Percentiles rank a stretch among this genome's conserved stretches.
These are phyloP conservation scores for Limnodromus scolopaceus DNA, from an alignment of 2,797 vertebrate species.

Conservation along the genomic window DNA sequence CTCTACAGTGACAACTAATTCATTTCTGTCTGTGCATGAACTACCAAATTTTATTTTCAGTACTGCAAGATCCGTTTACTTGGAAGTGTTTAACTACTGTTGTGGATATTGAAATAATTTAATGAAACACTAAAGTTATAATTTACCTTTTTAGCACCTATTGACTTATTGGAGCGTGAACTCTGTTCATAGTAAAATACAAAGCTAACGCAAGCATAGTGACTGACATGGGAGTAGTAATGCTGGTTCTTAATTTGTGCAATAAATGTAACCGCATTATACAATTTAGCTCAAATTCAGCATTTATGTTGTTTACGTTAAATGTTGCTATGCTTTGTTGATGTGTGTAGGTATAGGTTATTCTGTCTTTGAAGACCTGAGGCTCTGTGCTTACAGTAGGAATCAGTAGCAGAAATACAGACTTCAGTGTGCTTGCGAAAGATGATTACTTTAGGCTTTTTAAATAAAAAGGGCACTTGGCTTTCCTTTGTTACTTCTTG, in stretches of 20 bases:
- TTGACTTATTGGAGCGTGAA: background rate
- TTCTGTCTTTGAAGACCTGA: background rate
- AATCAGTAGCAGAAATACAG: background rate
- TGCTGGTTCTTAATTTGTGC: background rate
- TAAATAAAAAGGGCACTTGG: background rate
- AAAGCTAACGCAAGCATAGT: background rate
- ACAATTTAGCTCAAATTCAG: background rate
- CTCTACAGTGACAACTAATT: background rate
- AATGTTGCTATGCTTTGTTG: background rate
- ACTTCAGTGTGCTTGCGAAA: background rate
- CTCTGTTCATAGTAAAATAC: background rate
- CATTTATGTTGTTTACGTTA: background rate
- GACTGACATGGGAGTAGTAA: background rate
- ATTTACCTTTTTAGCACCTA: background rate
- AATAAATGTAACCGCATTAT: background rate
- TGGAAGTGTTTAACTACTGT: background rate
- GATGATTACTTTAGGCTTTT: background rate
- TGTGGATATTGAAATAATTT: background rate
- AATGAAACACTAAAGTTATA: background rate
- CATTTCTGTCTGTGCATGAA: fast-evolving
- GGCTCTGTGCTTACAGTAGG: background rate
- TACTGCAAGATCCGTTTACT: background rate
- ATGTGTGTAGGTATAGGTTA: background rate
- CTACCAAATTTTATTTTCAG: background rate
- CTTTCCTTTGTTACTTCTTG: background rate